Conservation (phyloP, 2,113 vertebrate species). For the Pristiophorus japonicus region DNA sequence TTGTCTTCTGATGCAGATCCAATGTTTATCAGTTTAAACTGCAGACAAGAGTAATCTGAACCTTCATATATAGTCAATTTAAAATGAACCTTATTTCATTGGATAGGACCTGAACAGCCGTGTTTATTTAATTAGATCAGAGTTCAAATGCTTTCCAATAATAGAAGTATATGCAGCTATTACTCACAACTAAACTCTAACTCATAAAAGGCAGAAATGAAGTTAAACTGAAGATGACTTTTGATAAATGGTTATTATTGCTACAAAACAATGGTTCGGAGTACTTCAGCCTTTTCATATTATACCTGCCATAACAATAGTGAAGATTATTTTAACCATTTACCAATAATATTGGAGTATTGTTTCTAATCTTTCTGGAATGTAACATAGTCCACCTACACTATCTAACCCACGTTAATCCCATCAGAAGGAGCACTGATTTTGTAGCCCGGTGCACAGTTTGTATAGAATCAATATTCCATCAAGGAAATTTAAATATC, state of each 20-base stretch:
- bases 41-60: not conserved
- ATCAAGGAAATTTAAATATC: slow-evolving; percentile 8
- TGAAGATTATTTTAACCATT: slow-evolving; percentile 25
- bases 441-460: not conserved
- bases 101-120: not conserved
- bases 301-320: not conserved
- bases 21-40: not conserved
- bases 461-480: slow-evolving; percentile 38
- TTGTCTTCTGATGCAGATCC: not conserved
- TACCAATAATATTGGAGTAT: slow-evolving; percentile 14
- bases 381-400: slow-evolving; percentile 9
- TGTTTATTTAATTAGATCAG: not conserved
- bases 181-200: not conserved
- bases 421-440: not conserved
- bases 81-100: not conserved
- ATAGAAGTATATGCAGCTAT: slow-evolving; percentile 16
- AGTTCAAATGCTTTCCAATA: slow-evolving; percentile 19
- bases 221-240: not conserved
- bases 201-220: not conserved
- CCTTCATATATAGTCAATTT: not conserved
- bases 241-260: slow-evolving; percentile 19
- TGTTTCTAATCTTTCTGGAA: slow-evolving; percentile 33
- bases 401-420: slow-evolving; percentile 34
- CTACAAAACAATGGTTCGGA: slow-evolving; percentile 24
- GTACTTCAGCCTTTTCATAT: not conserved